These are phyloP conservation scores for Petrolisthes manimaculis DNA, from an alignment of 2,888 invertebrate genomes.

Conservation along the genomic window DNA sequence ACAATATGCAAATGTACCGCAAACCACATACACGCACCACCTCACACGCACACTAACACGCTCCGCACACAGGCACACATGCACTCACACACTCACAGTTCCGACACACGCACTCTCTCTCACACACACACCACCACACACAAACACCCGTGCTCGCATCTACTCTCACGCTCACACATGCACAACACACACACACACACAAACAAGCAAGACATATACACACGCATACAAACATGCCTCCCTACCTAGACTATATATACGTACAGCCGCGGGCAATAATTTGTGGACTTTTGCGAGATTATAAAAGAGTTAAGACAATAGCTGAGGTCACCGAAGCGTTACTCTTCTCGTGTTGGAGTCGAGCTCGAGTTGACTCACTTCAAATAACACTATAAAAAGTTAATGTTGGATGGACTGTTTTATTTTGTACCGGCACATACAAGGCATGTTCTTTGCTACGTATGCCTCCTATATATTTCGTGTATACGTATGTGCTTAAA, in stretches of 20 bases:
- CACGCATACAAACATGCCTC: background rate
- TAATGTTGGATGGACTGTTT: too few relatives aligned
- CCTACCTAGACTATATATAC: slow-evolving; percentile 24
- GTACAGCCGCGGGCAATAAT: background rate
- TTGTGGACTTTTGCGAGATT: too few relatives aligned
- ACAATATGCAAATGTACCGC: background rate
- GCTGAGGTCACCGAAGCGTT: too few relatives aligned
- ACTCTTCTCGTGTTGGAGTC: too few relatives aligned
- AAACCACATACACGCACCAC: background rate
- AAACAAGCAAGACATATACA: background rate
- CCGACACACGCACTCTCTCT: background rate
- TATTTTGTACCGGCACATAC: too few relatives aligned
- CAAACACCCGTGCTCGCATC: background rate
- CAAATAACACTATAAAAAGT: too few relatives aligned
- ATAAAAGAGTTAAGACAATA: too few relatives aligned
- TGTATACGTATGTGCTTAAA: too few relatives aligned
- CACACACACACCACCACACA: background rate
- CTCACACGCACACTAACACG: background rate
- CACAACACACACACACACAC: background rate
- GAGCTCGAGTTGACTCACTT: too few relatives aligned
- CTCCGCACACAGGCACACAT: background rate
- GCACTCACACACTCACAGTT: background rate
- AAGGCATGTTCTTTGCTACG: too few relatives aligned
- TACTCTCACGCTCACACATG: background rate
- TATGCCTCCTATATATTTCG: too few relatives aligned